Conservation (phyloP, 1,140 invertebrate species). For the Ceratina australensis region DNA sequence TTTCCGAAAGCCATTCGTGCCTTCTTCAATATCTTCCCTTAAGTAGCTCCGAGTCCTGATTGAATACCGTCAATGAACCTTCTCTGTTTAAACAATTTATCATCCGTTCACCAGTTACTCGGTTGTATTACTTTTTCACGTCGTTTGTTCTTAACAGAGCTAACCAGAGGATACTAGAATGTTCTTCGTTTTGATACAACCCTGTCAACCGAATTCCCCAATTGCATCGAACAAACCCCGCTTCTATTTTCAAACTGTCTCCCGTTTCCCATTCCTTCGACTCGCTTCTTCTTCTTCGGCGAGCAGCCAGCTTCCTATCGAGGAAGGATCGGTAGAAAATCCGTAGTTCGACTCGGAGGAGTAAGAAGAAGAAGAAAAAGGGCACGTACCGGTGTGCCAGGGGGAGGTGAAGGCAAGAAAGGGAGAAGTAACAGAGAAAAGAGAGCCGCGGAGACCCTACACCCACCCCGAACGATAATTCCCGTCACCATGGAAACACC, state of each 20-base stretch:
- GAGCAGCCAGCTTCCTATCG: constrained; percentile 6
- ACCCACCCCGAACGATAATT: constrained; percentile 71
- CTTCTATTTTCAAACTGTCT: background rate
- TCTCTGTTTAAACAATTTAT: background rate
- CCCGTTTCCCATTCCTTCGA: constrained; percentile 33
- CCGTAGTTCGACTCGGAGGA: constrained; percentile 44
- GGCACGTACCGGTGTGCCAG: background rate
- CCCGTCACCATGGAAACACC: constrained; percentile 76
- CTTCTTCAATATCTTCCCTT: background rate
- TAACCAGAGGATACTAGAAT: too few species aligned
- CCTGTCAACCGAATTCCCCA: too few species aligned
- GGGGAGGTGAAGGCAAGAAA: background rate
- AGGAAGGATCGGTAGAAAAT: constrained; percentile 50
- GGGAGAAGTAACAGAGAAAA: background rate
- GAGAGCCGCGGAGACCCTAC: constrained; percentile 51
- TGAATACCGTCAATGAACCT: background rate
- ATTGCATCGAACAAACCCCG: too few species aligned
- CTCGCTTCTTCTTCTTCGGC: background rate
- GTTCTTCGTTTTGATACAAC: too few species aligned
- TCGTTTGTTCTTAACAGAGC: too few species aligned
- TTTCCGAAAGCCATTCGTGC: constrained; percentile 44
- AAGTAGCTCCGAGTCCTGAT: background rate
- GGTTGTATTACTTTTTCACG: too few species aligned
- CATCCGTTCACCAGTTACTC: background rate
- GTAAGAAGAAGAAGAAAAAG: constrained; percentile 35